Evolutionary conservation across 2,797 vertebrate genomes (phyloP).

Genomic region (Pogonophryne albipinna): DNA sequence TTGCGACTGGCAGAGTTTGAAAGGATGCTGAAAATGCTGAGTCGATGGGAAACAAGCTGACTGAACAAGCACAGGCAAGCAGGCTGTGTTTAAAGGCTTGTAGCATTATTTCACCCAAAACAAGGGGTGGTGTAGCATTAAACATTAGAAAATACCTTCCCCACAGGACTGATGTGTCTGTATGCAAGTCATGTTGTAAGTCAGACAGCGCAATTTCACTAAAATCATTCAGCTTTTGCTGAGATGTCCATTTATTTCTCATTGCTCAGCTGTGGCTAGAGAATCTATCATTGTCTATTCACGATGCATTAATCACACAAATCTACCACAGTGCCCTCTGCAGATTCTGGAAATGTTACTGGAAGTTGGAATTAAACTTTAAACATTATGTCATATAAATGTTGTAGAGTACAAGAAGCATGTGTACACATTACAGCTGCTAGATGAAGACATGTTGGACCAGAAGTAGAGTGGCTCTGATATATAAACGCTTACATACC

Average conservation of each 20-base stretch:
- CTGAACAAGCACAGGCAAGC: conserved; percentile 39
- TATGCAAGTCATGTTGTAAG: conserved; percentile 13
- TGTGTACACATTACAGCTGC: conserved; percentile 1
- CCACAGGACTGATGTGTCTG: conserved; percentile 29
- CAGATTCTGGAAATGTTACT: conserved; percentile 4
- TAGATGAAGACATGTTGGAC: conserved; percentile 22
- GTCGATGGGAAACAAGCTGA: conserved; percentile 41
- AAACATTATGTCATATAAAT: not conserved
- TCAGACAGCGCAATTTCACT: conserved; percentile 42
- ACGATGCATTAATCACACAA: conserved; percentile 26
- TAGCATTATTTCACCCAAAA: conserved; percentile 34
- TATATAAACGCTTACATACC: conserved; percentile 82
- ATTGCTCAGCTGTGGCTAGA: conserved; percentile 7
- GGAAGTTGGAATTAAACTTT: conserved; percentile 17
- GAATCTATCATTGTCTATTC: conserved; percentile 35
- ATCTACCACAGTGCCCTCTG: not conserved
- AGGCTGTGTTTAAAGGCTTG: conserved; percentile 34
- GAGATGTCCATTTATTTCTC: conserved; percentile 44
- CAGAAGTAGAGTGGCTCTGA: conserved; percentile 21
- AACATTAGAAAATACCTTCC: conserved; percentile 12
- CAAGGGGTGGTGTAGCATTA: conserved; percentile 21
- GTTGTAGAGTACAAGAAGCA: not conserved
- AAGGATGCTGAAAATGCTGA: conserved; percentile 60
- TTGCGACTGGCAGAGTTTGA: conserved; percentile 60
- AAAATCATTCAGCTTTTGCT: conserved; percentile 49